phyloP scores from a whole-genome alignment of 2,113 vertebrate species.

The Mesocricetus auratus region DNA sequence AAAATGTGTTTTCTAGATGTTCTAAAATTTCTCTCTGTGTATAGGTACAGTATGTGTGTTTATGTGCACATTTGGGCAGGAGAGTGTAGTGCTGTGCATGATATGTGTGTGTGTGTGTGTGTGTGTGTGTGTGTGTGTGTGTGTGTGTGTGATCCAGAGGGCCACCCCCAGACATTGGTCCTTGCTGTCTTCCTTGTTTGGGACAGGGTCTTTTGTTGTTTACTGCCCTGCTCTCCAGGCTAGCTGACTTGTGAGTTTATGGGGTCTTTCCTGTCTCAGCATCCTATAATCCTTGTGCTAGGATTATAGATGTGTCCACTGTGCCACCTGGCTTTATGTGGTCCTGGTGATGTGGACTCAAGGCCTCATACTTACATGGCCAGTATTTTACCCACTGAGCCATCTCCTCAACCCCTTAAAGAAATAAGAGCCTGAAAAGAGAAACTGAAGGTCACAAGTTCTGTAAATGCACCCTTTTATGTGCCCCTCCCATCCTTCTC shows the following conservation, averaged over 20 bases:
- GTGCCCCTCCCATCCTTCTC: background rate
- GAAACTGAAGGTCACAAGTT: background rate
- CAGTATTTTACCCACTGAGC: background rate
- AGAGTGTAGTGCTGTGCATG: background rate
- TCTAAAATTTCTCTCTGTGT: background rate
- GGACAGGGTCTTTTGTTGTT: background rate
- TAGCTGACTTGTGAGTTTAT: background rate
- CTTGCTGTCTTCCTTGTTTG: background rate
- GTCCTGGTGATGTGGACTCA: background rate
- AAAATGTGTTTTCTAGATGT: constrained; percentile 4
- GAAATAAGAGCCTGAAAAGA: background rate
- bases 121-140: background rate
- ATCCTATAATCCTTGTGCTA: too few species aligned
- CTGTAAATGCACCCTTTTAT: constrained; percentile 11
- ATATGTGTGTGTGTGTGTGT: background rate
- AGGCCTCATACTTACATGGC: background rate
- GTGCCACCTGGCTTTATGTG: background rate
- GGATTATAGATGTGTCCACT: background rate
- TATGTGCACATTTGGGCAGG: too few species aligned
- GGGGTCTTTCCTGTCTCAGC: too few species aligned
- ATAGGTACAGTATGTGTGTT: background rate
- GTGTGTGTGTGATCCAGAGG: background rate
- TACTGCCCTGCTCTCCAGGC: background rate
- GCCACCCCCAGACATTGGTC: background rate
- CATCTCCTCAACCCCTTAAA: background rate